A percentile compares a stretch with the other conserved stretches of the same genome.
Conservation (phyloP, 2,797 vertebrate genomes). For the Lophotriccus pileatus region DNA sequence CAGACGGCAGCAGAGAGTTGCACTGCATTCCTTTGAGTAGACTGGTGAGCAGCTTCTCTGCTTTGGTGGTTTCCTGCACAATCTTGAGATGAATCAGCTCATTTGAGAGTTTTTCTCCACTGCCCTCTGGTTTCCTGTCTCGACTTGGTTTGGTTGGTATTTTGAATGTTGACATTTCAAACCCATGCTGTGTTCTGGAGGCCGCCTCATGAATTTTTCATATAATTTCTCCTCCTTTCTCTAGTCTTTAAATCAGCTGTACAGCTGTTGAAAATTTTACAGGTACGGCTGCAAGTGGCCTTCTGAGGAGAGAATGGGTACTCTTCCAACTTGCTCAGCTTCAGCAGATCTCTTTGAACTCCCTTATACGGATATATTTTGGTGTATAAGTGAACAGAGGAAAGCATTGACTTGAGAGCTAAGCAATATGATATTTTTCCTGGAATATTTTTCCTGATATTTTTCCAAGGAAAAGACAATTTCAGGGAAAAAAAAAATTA, state of each 20-base stretch:
- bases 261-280: neutral
- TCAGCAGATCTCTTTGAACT: neutral
- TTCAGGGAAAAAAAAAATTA: neutral
- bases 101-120: neutral
- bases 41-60: neutral
- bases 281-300: neutral
- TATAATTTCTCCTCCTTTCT: neutral
- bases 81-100: neutral
- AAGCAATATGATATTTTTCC: neutral
- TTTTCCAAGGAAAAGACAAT: neutral
- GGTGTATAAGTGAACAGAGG: neutral
- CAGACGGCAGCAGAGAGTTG: neutral
- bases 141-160: neutral
- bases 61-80: neutral
- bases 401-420: neutral
- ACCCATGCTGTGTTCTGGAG: neutral
- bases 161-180: neutral
- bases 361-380: neutral
- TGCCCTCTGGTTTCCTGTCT: constrained; percentile 14
- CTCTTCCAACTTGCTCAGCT: neutral
- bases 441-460: neutral
- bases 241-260: neutral
- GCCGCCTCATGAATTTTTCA: neutral
- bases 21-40: neutral
- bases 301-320: neutral